Base-by-base conservation (phyloP, 1,140 invertebrate genomes). In the Drosophila prosaltans region DNA sequence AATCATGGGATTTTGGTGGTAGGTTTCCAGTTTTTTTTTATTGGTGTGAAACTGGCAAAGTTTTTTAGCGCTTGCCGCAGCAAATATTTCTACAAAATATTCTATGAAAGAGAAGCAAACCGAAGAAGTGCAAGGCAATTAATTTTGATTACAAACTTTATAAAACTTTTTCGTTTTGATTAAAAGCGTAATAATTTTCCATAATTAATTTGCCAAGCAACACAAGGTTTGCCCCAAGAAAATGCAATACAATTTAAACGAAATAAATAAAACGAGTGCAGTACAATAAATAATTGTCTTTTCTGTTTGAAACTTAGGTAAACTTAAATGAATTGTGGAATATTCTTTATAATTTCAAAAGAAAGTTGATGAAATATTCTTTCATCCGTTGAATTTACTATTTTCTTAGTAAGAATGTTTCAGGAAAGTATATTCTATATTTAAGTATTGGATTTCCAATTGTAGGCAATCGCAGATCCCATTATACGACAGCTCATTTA, bases 31-130 rank as follows among this genome's bases (percentile, higher is more conserved):
- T 21, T 10, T 8, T n/a, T 8, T 26, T 21, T 51, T 51, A 7
- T 48, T 2, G 45, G 21, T 24, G 45, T 43, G 41, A n/a, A 51
- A 51, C 6, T 36, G 32, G 32, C 6, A 51, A 59, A 76, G 65
- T 76, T 76, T 76, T 30, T n/a, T 51, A 32, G 16, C 40, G 43
- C 55, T 75, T 58, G 24, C 45, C 45, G n/a, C 55, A 58, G 32
- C 11, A 16, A 24, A 36, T 36, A 39, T 58, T 58, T 36, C 36
- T n/a, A 11, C 6, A 57, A n/a, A 32, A 24, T 39, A 4, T 39
- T 40, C 2, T 26, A 26, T 16, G 16, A 16, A 16, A 16, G 16
- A 21, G 21, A 51, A 7, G 45, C 21, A 26, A 24, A 24, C 36
- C 16, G 0, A 32, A 40, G 24, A 59, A 40, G 30, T 36, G 57